These are phyloP conservation scores for Luidia sarsii DNA, from an alignment of 53 echinoderm and acorn worm genomes.

Conservation along the genomic window DNA sequence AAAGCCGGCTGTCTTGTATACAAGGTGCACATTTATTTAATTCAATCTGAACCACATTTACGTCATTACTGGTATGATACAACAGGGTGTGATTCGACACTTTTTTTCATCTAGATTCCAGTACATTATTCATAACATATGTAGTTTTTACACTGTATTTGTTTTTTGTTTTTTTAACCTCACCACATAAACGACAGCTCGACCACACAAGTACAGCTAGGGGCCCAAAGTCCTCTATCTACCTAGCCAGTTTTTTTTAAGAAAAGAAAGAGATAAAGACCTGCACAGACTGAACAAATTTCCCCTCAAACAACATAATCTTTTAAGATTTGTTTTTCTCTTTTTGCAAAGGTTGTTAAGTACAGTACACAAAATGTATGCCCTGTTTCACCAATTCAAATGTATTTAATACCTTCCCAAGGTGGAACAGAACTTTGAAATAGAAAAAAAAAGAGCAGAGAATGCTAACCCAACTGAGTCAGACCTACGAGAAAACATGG, in stretches of 20 bases:
- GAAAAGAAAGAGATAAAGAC: conserved; percentile 15
- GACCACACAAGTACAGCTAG: conserved; percentile 36
- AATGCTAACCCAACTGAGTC: no score
- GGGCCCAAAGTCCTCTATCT: conserved; percentile 19
- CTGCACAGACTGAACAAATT: not conserved
- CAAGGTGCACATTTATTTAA: conserved; percentile 57
- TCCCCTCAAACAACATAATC: no score
- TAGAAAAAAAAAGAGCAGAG: no score
- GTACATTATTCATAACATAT: conserved; percentile 48
- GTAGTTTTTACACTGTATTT: conserved; percentile 12
- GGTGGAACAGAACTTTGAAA: no score
- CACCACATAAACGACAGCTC: conserved; percentile 40
- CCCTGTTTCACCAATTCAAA: no score
- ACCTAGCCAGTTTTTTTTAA: not conserved
- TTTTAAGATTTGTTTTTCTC: no score
- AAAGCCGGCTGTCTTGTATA: conserved; percentile 41
- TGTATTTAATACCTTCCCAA: no score
- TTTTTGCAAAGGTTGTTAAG: no score
- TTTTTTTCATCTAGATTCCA: conserved; percentile 14
- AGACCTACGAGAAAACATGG: no score
- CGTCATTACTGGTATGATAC: conserved; percentile 44
- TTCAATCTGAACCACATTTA: conserved; percentile 46
- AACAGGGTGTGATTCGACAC: conserved; percentile 30
- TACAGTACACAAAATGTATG: no score
- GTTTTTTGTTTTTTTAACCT: not conserved